Evolutionary conservation across 1,140 invertebrate species (phyloP).

Genomic region (Eupeodes corollae): DNA sequence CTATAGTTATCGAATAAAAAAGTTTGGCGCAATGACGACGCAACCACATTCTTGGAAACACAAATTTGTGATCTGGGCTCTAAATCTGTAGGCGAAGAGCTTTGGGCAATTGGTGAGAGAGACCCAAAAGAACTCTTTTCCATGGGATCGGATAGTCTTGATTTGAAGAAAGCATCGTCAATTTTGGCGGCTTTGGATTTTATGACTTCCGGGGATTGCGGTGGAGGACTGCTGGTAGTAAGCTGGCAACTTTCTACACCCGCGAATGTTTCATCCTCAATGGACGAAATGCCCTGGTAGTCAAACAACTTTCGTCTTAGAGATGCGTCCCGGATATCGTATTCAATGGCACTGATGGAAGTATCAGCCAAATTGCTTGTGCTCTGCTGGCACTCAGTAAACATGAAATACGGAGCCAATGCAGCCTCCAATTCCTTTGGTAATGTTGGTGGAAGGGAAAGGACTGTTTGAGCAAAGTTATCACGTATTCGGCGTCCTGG

Average conservation of each 20-base stretch:
- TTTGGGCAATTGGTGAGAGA: constrained; percentile 22
- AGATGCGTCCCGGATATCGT: constrained; percentile 14
- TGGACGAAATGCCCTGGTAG: constrained; percentile 21
- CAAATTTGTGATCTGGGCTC: not conserved
- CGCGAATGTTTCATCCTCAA: constrained; percentile 16
- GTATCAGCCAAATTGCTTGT: constrained; percentile 14
- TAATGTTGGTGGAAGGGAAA: constrained; percentile 39
- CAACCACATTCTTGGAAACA: not conserved
- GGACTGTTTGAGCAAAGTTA: constrained; percentile 38
- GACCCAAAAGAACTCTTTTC: constrained; percentile 26
- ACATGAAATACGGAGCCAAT: constrained; percentile 42
- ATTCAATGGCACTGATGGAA: not conserved
- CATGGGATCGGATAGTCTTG: constrained; percentile 25
- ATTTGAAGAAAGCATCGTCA: constrained; percentile 23
- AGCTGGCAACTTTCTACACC: constrained; percentile 1
- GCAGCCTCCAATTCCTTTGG: constrained; percentile 40
- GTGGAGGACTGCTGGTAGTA: not conserved
- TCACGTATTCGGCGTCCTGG: constrained; percentile 16
- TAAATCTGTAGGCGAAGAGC: not conserved
- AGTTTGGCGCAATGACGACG: not conserved
- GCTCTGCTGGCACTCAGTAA: constrained; percentile 24
- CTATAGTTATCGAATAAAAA: not conserved
- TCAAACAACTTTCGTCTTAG: constrained; percentile 32
- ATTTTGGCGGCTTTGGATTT: constrained; percentile 7
- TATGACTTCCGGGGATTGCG: not conserved